phyloP scores from a whole-genome alignment of 2,888 invertebrate species.

The Dynastes grantii region DNA sequence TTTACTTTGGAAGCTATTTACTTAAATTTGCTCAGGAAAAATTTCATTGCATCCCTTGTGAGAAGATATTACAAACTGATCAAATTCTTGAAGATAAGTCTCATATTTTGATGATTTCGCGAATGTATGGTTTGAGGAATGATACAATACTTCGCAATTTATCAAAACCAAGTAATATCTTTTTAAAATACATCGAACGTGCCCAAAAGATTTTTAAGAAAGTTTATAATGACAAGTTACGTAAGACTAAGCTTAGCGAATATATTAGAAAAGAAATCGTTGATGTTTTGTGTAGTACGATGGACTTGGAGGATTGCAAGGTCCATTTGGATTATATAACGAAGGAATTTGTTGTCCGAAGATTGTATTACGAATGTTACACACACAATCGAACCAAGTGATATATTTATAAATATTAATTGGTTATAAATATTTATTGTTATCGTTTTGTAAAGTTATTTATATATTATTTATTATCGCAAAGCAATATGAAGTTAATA shows the following conservation, averaged over 20 bases:
- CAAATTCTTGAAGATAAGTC: conserved; percentile 26
- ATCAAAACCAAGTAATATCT: not conserved
- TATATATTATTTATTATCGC: conserved; percentile 5
- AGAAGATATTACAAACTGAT: conserved; percentile 49
- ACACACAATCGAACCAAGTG: not conserved
- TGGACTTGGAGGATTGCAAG: conserved; percentile 19
- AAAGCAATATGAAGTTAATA: not conserved
- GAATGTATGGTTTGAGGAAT: conserved; percentile 12
- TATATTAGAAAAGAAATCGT: conserved; percentile 25
- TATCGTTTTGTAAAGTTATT: not conserved
- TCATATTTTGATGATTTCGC: not conserved
- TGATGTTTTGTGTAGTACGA: not conserved
- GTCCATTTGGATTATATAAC: conserved; percentile 18
- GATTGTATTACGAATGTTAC: conserved; percentile 8
- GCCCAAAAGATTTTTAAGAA: conserved; percentile 30
- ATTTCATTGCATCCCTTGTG: conserved; percentile 31
- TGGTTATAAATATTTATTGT: conserved; percentile 13
- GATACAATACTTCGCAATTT: not conserved
- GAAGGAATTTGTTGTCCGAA: conserved; percentile 33
- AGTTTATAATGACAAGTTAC: conserved; percentile 19
- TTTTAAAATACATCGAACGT: conserved; percentile 19
- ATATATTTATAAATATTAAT: conserved; percentile 9
- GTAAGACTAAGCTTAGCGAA: conserved; percentile 14
- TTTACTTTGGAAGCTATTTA: conserved; percentile 12
- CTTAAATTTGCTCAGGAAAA: conserved; percentile 10